Conservation (phyloP, 64 coral and sea anemone genomes). For the Pachyseris speciosa region DNA sequence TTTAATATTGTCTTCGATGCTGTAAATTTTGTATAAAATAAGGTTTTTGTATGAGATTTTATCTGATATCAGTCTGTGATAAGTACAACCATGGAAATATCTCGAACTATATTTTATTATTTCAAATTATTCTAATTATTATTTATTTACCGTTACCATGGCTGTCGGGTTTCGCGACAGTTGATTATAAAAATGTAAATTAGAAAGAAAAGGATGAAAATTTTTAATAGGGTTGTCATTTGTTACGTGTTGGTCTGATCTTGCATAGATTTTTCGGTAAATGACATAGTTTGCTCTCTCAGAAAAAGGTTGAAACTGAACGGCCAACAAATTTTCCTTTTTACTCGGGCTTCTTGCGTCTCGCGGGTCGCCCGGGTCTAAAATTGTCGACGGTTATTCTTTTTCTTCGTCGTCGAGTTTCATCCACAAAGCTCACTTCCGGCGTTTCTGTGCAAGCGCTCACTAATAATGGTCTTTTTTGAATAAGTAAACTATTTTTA, state of each 20-base stretch:
- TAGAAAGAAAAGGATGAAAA: constrained; percentile 2
- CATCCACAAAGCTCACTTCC: no score
- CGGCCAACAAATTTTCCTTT: no score
- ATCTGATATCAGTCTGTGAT: constrained; percentile 27
- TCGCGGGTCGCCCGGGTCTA: no score
- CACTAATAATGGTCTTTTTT: no score
- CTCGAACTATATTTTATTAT: constrained; percentile 18
- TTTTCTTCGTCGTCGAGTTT: no score
- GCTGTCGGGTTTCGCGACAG: neutral
- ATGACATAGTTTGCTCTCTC: no score
- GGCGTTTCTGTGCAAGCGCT: no score
- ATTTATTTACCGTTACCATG: constrained; percentile 7
- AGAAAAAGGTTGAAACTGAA: no score
- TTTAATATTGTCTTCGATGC: neutral
- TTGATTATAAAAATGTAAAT: neutral
- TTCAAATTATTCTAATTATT: constrained; percentile 37
- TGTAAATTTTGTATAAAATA: constrained; percentile 27
- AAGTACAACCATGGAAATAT: neutral
- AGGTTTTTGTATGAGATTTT: constrained; percentile 24
- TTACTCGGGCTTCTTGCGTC: no score
- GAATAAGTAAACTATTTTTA: no score
- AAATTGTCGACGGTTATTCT: no score
- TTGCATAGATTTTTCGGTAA: no score
- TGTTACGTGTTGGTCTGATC: neutral
- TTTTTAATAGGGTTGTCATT: neutral